These are phyloP conservation scores for Drosophila simulans DNA, from an alignment of 1,140 invertebrate species.

Conservation along the genomic window DNA sequence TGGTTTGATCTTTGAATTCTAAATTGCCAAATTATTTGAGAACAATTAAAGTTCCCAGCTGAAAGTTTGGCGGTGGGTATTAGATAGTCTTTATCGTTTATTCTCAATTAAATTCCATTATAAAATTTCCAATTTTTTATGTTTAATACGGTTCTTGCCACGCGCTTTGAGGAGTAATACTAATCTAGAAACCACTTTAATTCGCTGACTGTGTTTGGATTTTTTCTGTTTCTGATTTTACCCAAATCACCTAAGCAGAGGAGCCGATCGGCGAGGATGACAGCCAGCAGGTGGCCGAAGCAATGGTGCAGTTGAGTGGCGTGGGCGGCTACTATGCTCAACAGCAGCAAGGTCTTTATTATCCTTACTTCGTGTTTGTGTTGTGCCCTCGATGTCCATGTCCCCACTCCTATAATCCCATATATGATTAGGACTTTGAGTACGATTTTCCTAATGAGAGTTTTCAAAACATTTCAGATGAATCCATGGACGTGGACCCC, in stretches of 20 bases:
- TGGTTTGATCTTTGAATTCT: not conserved
- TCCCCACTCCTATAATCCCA: constrained; percentile 8
- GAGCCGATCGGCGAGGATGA: constrained; percentile 88
- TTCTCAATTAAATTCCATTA: not conserved
- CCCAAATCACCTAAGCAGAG: constrained; percentile 73
- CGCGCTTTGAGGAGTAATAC: constrained; percentile 7
- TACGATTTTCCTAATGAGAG: constrained; percentile 36
- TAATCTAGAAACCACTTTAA: constrained; percentile 29
- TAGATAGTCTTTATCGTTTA: not conserved
- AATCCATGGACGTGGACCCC: constrained; percentile 92
- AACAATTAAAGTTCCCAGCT: no score
- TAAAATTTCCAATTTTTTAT: not conserved
- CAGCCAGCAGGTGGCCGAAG: constrained; percentile 92
- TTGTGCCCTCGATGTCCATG: constrained; percentile 20
- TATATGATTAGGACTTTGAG: not conserved
- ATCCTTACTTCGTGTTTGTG: constrained; percentile 24
- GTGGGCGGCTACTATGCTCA: constrained; percentile 89
- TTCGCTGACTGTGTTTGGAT: constrained; percentile 43
- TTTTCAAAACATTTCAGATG: constrained; percentile 86
- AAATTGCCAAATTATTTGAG: no score
- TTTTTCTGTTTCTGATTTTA: constrained; percentile 53
- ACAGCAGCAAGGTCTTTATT: constrained; percentile 85
- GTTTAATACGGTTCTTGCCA: constrained; percentile 12
- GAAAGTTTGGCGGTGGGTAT: no score
- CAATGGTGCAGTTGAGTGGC: constrained; percentile 93